These are phyloP conservation scores for Pteruthius melanotis DNA, from an alignment of 2,113 vertebrate species.

Conservation along the genomic window DNA sequence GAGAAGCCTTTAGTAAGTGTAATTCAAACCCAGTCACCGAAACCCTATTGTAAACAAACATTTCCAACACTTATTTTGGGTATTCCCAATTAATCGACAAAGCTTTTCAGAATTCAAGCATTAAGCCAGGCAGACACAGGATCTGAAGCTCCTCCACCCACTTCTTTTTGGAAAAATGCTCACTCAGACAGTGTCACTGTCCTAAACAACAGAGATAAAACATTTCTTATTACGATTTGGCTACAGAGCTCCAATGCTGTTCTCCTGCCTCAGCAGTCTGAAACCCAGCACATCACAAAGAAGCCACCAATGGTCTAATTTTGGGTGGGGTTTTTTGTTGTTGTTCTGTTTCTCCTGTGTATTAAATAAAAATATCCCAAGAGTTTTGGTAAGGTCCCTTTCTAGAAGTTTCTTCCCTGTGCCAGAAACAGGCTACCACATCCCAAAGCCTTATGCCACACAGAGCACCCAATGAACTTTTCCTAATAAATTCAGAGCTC, in stretches of 20 bases:
- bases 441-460: not conserved
- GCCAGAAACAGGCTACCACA: not conserved
- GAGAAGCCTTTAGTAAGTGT: not conserved
- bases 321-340: not conserved
- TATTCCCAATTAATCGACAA: not conserved
- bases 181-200: not conserved
- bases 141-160: not conserved
- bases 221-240: not conserved
- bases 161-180: not conserved
- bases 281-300: not conserved
- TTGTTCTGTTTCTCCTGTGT: not conserved
- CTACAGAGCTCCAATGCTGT: not conserved
- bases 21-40: not conserved
- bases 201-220: not conserved
- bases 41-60: accelerated
- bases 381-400: not conserved
- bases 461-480: not conserved
- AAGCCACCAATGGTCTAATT: not conserved
- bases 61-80: not conserved
- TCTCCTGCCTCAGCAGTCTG: not conserved
- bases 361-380: not conserved
- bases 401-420: not conserved
- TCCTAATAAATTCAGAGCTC: not conserved
- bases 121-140: not conserved
- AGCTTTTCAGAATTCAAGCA: not conserved